phyloP scores from a whole-genome alignment of 2,888 invertebrate species.

The Hymenopus coronatus region DNA sequence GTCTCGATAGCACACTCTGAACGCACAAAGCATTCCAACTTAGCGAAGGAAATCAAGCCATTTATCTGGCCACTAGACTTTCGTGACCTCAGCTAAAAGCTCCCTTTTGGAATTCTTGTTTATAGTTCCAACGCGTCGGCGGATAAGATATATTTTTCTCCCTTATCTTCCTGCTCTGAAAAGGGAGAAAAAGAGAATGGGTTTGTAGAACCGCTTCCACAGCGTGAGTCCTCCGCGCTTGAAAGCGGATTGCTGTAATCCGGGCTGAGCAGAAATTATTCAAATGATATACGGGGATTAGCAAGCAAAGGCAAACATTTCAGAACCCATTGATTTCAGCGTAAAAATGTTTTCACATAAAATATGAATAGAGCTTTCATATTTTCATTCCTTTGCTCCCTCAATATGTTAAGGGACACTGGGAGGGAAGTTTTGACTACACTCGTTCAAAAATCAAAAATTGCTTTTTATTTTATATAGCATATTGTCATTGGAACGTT shows the following conservation, averaged over 20 bases:
- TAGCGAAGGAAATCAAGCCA: background rate
- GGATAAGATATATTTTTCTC: background rate
- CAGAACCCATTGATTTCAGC: background rate
- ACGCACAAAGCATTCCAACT: background rate
- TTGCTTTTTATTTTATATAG: too few species aligned
- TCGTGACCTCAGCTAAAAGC: background rate
- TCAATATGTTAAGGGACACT: too few species aligned
- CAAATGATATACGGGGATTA: background rate
- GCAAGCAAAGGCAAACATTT: background rate
- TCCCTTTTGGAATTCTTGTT: background rate
- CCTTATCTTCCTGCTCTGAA: background rate
- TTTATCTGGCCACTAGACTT: background rate
- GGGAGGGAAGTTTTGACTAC: too few species aligned
- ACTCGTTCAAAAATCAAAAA: too few species aligned
- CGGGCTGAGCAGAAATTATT: background rate
- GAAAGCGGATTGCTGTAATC: background rate
- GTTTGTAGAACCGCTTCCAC: background rate
- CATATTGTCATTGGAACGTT: too few species aligned
- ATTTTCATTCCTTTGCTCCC: too few species aligned
- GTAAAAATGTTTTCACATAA: too few species aligned
- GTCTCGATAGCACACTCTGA: background rate
- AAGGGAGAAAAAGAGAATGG: background rate
- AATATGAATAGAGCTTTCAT: too few species aligned
- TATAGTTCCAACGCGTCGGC: background rate
- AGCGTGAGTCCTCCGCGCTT: background rate